Evolutionary conservation across 2,888 invertebrate species (phyloP).

Genomic region (Osedax frankpressi): DNA sequence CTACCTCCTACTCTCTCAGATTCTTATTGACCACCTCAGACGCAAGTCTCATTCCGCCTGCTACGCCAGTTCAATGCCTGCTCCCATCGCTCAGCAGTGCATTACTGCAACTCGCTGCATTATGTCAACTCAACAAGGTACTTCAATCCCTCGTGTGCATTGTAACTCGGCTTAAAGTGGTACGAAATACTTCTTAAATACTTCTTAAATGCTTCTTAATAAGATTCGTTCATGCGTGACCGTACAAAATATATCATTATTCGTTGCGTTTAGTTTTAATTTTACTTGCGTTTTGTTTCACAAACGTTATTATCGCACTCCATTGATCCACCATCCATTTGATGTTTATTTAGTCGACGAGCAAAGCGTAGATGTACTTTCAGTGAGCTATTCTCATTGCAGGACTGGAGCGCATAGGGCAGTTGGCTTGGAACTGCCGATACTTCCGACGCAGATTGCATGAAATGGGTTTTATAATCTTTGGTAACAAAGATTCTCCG

Average conservation of each 20-base stretch:
- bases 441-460: constrained; percentile 68
- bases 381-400: too few species aligned
- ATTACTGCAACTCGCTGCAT: constrained; percentile 74
- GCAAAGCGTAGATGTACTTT: too few species aligned
- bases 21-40: constrained; percentile 63
- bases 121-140: constrained; percentile 47
- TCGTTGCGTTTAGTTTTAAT: too few species aligned
- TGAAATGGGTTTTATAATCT: constrained; percentile 77
- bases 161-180: too few species aligned
- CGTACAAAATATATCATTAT: too few species aligned
- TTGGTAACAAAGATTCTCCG: constrained; percentile 85
- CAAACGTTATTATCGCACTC: too few species aligned
- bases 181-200: too few species aligned
- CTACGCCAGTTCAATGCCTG: constrained; percentile 76
- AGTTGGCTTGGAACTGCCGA: constrained; percentile 65
- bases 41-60: constrained; percentile 67
- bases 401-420: constrained; percentile 49
- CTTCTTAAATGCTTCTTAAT: too few species aligned
- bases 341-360: too few species aligned
- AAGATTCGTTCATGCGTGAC: too few species aligned
- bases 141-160: neutral
- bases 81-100: constrained; percentile 80
- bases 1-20: constrained; percentile 44
- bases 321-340: too few species aligned
- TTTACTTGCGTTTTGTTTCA: too few species aligned